A percentile compares a stretch with the other conserved stretches of the same genome.
These are phyloP conservation scores for Euwallacea similis DNA, from an alignment of 1,140 invertebrate species.

Conservation along the genomic window DNA sequence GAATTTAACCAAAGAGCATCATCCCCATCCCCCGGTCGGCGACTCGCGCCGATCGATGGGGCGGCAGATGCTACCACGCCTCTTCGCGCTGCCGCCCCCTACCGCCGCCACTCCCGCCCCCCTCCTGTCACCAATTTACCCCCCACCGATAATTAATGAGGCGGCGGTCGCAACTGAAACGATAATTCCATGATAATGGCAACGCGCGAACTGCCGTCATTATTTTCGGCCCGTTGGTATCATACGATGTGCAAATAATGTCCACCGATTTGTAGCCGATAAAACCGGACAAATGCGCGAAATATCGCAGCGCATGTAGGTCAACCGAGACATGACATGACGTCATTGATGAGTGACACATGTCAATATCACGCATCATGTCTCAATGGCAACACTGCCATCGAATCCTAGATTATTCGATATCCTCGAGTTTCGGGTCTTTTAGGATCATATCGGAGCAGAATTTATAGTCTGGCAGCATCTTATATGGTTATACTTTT, in stretches of 20 bases:
- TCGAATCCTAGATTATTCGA: too few species aligned
- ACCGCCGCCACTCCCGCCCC: conserved; percentile 33
- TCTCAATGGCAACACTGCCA: too few species aligned
- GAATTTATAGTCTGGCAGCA: too few species aligned
- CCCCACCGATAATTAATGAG: conserved; percentile 50
- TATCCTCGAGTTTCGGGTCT: too few species aligned
- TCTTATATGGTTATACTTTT: too few species aligned
- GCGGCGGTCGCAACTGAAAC: conserved; percentile 53
- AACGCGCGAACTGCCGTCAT: conserved; percentile 49
- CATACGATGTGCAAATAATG: conserved; percentile 35
- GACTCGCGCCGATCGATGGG: conserved; percentile 48
- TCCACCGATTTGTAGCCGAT: conserved; percentile 20
- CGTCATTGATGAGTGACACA: too few species aligned
- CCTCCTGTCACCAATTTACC: conserved; percentile 50
- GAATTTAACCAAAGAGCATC: conserved; percentile 1
- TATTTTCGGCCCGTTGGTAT: conserved; percentile 30
- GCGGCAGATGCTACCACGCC: conserved; percentile 46
- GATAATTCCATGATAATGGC: conserved; percentile 55
- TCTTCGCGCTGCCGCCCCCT: conserved; percentile 15
- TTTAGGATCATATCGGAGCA: too few species aligned
- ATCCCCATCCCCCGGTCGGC: conserved; percentile 14
- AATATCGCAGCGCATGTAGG: too few species aligned
- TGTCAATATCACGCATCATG: too few species aligned
- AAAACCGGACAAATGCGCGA: neutral
- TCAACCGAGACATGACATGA: too few species aligned